phyloP scores from a whole-genome alignment of 2,113 vertebrate species.

The Eulemur rufifrons region DNA sequence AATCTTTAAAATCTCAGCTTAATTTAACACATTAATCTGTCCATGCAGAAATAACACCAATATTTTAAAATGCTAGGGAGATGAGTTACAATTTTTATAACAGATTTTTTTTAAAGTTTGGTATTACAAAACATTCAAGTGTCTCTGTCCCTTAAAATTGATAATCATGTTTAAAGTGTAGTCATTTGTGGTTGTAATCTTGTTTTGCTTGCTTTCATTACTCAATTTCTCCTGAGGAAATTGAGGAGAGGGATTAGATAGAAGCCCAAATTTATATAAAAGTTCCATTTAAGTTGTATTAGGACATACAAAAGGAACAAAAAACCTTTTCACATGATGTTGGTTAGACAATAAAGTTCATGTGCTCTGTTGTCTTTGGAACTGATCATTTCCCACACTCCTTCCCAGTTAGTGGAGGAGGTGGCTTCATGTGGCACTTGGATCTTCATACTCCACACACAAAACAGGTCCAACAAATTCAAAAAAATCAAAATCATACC shows the following conservation, averaged over 20 bases:
- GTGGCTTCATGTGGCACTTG: constrained; percentile 67
- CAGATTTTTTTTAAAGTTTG: constrained; percentile 80
- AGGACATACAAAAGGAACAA: constrained; percentile 45
- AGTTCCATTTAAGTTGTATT: constrained; percentile 70
- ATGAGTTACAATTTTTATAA: constrained; percentile 84
- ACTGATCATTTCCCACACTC: constrained; percentile 67
- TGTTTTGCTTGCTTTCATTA: constrained; percentile 59
- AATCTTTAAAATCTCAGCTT: constrained; percentile 84
- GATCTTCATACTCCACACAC: constrained; percentile 24
- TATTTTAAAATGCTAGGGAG: constrained; percentile 80
- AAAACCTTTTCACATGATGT: constrained; percentile 46
- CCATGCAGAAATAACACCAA: constrained; percentile 81
- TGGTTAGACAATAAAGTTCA: constrained; percentile 62
- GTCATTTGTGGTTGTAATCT: constrained; percentile 64
- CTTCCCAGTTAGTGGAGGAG: constrained; percentile 47
- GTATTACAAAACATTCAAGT: constrained; percentile 79
- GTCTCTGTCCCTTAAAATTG: constrained; percentile 81
- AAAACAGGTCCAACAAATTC: no score
- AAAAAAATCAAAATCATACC: no score
- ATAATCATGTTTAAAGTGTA: constrained; percentile 75
- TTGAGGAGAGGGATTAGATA: background rate
- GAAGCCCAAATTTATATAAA: constrained; percentile 73
- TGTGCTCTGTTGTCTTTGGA: constrained; percentile 72
- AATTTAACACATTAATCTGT: constrained; percentile 88
- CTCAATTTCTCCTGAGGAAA: constrained; percentile 50